Percentiles rank a stretch among this genome's conserved stretches.
phyloP scores from a whole-genome alignment of 2,888 invertebrate species.

The Capitulum mitella region DNA sequence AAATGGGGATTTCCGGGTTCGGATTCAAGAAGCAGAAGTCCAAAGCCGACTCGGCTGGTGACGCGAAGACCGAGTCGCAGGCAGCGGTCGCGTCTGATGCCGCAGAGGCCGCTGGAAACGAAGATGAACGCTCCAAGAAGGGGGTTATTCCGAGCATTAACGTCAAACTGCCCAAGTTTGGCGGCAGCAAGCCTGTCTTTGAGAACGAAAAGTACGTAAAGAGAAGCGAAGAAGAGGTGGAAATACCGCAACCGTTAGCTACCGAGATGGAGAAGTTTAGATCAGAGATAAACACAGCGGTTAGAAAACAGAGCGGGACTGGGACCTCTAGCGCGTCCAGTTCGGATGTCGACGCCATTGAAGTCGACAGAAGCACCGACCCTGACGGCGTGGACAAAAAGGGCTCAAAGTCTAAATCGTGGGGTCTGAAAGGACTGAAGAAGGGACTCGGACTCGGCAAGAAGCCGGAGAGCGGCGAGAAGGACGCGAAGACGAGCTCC shows the following conservation, averaged over 20 bases:
- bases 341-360: not conserved
- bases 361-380: not conserved
- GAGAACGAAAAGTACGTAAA: constrained; percentile 1
- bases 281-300: not conserved
- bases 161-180: constrained; percentile 1
- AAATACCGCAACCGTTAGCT: not conserved
- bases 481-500: not conserved
- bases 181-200: not conserved
- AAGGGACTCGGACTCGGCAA: not conserved
- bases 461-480: not conserved
- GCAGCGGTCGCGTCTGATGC: not conserved
- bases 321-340: not conserved
- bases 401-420: not conserved
- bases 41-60: not conserved
- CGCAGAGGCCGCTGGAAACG: not conserved
- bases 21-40: constrained; percentile 11
- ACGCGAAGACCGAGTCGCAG: not conserved
- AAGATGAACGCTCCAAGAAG: not conserved
- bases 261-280: not conserved
- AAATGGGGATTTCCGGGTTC: constrained; percentile 6
- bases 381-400: not conserved
- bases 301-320: not conserved
- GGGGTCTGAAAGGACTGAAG: not conserved
- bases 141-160: not conserved
- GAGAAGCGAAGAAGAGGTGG: not conserved